Evolutionary conservation across 2,888 invertebrate species (phyloP).

Genomic region (Automeris io): DNA sequence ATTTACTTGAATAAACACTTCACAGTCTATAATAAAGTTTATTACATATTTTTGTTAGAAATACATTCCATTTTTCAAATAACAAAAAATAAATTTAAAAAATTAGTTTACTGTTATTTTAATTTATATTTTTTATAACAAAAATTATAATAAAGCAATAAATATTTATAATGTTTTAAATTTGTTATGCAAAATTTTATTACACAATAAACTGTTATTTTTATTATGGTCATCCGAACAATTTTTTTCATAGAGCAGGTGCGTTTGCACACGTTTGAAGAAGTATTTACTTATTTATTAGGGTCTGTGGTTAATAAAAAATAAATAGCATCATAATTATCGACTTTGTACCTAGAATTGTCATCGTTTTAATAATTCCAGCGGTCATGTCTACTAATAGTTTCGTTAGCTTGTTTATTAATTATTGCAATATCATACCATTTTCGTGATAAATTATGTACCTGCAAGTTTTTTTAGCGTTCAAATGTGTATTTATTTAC

Average conservation of each 20-base stretch:
- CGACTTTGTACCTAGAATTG: slow-evolving; percentile 41
- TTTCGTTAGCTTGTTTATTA: slow-evolving; percentile 18
- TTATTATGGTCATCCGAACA: slow-evolving; percentile 43
- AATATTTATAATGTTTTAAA: background rate
- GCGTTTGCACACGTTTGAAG: slow-evolving; percentile 43
- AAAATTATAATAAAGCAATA: slow-evolving; percentile 6
- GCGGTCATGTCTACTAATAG: slow-evolving; percentile 32
- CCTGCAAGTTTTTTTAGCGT: background rate
- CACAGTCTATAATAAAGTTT: too few relatives aligned
- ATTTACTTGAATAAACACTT: too few relatives aligned
- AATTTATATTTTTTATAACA: background rate
- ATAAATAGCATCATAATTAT: slow-evolving; percentile 59
- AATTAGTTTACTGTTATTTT: too few relatives aligned
- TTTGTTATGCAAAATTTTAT: slow-evolving; percentile 16
- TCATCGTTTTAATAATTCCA: slow-evolving; percentile 43
- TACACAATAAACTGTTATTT: slow-evolving; percentile 26
- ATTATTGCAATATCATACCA: slow-evolving; percentile 13
- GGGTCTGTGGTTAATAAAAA: slow-evolving; percentile 44
- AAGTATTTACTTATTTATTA: slow-evolving; percentile 43
- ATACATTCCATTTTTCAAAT: too few relatives aligned
- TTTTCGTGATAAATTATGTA: slow-evolving; percentile 7
- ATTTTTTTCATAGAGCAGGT: slow-evolving; percentile 57
- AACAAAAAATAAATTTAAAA: too few relatives aligned
- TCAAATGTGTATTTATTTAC: background rate
- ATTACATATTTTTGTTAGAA: too few relatives aligned